Base-by-base conservation (phyloP, 2,888 invertebrate species). In the Cantharis rustica region DNA sequence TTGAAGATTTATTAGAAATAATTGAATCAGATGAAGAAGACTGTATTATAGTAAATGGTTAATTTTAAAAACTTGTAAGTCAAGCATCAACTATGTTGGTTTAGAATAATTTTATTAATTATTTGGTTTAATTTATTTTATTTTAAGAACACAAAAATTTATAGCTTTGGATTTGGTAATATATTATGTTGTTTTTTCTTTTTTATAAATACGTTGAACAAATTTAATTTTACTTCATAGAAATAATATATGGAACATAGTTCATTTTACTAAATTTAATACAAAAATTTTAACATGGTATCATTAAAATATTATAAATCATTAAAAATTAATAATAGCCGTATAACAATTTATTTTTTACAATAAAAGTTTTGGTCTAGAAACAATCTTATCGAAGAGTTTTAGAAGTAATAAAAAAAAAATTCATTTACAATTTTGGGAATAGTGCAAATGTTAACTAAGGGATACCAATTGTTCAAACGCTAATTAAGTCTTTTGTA, bases 1-100 rank as follows among this genome's bases (percentile, higher is more conserved):
- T 62, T 13, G 61, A 73, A 47, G 71, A 71, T 68, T 16, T 68
- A 26, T 71, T 47, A 31, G 73, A 73, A 69, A 71, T 73, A 31
- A 17, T 71, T 4, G 73, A 74, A 16, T 68, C 71, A 13, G 76
- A 76, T 20, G 71, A 76, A 61, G 75, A 75, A 69, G 66, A 66
- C 61, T 75, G 75, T 47, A 72, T 72, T 31, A 63, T 75, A 20
- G 69, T 75, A 63, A 69, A 75, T 47, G 47, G 47, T 47, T 47
- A n/a, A 47, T 47, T 47, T 47, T n/a, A 47, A n/a, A n/a, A 3
- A 47, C 47, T 9, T n/a, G 47, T n/a, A n/a, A n/a, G 47, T 47
- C n/a, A 47, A 47, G 7, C n/a, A 47, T 2, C 2, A 47, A 47
- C 5, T 47, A 47, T 47, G n/a, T 47, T 47, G n/a, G 31, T 31